Conservation (phyloP, 2,797 vertebrate genomes). For the Gastrophryne carolinensis region DNA sequence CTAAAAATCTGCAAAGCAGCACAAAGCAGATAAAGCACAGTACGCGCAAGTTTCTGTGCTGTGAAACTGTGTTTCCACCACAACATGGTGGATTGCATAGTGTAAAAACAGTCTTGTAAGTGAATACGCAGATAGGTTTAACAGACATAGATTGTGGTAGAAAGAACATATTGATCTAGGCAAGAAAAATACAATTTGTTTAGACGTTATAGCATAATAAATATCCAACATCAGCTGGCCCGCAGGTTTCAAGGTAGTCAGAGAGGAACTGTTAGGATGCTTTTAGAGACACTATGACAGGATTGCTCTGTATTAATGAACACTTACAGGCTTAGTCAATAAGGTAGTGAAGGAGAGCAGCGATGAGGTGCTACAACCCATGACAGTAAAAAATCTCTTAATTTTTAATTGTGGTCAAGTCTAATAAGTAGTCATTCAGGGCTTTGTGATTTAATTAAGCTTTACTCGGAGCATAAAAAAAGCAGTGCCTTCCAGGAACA, state of each 20-base stretch:
- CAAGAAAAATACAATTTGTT: neutral
- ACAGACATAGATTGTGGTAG: neutral
- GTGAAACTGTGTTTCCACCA: too few relatives aligned
- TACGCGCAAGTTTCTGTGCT: too few relatives aligned
- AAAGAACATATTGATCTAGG: conserved; percentile 12
- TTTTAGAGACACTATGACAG: neutral
- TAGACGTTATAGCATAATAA: conserved; percentile 14
- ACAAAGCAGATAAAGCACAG: too few relatives aligned
- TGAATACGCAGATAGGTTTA: neutral
- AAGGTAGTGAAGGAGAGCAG: neutral
- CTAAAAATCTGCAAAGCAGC: too few relatives aligned
- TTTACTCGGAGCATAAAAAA: too few relatives aligned
- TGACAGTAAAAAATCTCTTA: too few relatives aligned
- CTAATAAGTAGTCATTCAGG: too few relatives aligned
- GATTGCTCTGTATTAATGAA: neutral
- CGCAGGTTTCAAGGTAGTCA: neutral
- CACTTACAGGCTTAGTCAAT: neutral
- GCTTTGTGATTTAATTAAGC: too few relatives aligned
- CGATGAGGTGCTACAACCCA: neutral
- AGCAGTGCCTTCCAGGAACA: too few relatives aligned
- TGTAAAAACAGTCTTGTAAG: neutral
- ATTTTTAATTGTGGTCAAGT: too few relatives aligned
- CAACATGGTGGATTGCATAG: too few relatives aligned
- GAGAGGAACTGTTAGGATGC: neutral
- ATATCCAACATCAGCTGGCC: neutral